Evolutionary conservation across 2,888 invertebrate genomes (phyloP).

Genomic region (Aphodius granarius): DNA sequence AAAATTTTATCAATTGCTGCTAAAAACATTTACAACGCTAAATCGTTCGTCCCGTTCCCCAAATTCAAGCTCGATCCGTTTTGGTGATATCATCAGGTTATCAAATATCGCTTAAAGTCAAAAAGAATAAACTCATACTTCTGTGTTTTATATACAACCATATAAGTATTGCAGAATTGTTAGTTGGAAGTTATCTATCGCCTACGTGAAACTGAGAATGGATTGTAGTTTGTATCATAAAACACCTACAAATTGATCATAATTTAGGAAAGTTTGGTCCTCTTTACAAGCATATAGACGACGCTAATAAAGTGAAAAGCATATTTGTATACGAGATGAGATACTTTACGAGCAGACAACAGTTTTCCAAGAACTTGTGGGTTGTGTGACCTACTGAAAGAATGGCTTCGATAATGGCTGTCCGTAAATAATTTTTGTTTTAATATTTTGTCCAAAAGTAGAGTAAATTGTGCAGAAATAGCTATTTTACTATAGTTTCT

Average conservation of each 20-base stretch:
- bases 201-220: neutral
- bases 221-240: neutral
- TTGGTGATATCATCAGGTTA: no score
- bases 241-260: neutral
- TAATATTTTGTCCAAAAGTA: no score
- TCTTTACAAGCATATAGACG: neutral
- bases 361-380: neutral
- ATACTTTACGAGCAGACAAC: neutral
- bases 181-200: neutral
- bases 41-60: no score
- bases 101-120: no score
- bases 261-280: neutral
- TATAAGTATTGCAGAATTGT: no score
- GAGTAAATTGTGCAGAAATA: no score
- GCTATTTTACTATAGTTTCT: no score
- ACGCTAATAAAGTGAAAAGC: neutral
- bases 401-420: neutral
- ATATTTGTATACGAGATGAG: neutral
- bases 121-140: no score
- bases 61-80: no score
- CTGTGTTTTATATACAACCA: no score
- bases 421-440: neutral
- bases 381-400: neutral
- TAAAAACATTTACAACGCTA: no score
- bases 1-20: no score